Conservation (phyloP, 2,888 invertebrate species). For the Ophion slaviceki region DNA sequence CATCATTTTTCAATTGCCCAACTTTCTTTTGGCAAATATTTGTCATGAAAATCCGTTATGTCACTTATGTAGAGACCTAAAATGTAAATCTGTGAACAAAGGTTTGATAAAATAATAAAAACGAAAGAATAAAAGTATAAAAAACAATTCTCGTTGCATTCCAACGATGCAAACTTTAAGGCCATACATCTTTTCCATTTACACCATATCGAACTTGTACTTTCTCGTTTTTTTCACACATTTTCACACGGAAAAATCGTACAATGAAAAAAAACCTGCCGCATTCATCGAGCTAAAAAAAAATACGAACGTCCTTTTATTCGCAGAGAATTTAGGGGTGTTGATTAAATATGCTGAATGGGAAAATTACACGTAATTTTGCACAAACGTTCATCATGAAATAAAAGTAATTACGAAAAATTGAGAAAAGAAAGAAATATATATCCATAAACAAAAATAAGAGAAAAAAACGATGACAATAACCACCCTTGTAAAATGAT, state of each 20-base stretch:
- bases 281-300: neutral
- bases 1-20: too few relatives aligned
- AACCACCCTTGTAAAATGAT: neutral
- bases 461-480: neutral
- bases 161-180: too few relatives aligned
- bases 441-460: conserved; percentile 4
- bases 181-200: neutral
- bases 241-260: neutral
- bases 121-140: too few relatives aligned
- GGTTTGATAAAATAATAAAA: too few relatives aligned
- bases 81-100: too few relatives aligned
- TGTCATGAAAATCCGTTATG: too few relatives aligned
- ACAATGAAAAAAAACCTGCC: neutral
- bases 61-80: too few relatives aligned
- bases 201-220: neutral
- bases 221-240: neutral
- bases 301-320: neutral
- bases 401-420: conserved; percentile 1
- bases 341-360: neutral
- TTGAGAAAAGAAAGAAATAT: neutral
- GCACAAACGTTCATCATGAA: conserved; percentile 21
- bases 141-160: too few relatives aligned
- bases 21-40: too few relatives aligned
- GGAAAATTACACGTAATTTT: neutral
- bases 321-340: neutral